Conservation (phyloP, 2,888 invertebrate species). For the Suillia variegata region DNA sequence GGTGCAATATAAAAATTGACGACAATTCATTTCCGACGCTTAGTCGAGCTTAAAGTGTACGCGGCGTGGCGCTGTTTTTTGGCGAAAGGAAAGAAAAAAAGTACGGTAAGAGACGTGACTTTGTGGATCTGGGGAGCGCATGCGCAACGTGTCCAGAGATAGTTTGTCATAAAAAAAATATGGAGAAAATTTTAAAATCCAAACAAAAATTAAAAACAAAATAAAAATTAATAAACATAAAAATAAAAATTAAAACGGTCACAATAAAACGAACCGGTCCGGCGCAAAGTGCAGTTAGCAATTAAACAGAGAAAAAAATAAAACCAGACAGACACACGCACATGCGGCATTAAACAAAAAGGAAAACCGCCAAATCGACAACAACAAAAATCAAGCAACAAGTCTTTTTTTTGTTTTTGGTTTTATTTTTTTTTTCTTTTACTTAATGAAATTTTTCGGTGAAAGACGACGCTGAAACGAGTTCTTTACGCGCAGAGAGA, state of each 20-base stretch:
- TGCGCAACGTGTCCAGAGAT: not conserved
- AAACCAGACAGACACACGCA: not conserved
- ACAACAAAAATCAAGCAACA: conserved; percentile 18
- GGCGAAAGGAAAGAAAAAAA: not conserved
- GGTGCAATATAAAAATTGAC: conserved; percentile 43
- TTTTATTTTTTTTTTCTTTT: too few species aligned
- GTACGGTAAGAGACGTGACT: too few species aligned
- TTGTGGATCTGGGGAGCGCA: not conserved
- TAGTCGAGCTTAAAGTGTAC: conserved; percentile 38
- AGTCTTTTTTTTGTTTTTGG: too few species aligned
- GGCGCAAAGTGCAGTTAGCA: conserved; percentile 8
- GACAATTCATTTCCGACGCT: conserved; percentile 45
- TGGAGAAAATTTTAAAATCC: not conserved
- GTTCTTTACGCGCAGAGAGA: not conserved
- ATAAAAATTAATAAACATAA: not conserved
- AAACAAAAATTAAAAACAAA: not conserved
- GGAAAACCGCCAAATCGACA: conserved; percentile 8
- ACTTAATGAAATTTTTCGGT: conserved; percentile 24
- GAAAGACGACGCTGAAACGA: conserved; percentile 18
- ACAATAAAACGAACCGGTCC: conserved; percentile 14
- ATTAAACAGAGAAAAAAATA: not conserved
- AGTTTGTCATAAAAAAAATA: not conserved
- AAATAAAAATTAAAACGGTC: conserved; percentile 2
- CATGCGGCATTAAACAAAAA: not conserved
- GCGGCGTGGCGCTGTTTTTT: conserved; percentile 31